A percentile compares a stretch with the other conserved stretches of the same genome.
These are phyloP conservation scores for Calameuta filiformis DNA, from an alignment of 2,888 invertebrate genomes.

Conservation along the genomic window DNA sequence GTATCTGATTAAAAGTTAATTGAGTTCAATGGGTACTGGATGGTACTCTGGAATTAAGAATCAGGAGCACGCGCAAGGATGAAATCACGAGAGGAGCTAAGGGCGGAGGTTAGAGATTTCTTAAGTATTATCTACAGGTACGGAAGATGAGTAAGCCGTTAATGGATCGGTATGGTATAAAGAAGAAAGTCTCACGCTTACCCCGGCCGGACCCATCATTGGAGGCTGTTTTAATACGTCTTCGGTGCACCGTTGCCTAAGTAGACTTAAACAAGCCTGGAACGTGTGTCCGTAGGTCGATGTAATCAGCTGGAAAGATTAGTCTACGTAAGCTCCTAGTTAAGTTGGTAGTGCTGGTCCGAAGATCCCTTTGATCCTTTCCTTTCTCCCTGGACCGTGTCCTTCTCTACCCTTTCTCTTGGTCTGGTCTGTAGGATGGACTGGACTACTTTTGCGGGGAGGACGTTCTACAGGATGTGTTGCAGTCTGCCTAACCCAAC, in stretches of 20 bases:
- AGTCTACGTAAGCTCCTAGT: slow-evolving; percentile 19
- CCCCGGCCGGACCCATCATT: background rate
- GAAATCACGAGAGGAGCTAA: background rate
- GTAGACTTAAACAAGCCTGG: slow-evolving; percentile 43
- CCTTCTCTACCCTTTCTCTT: background rate
- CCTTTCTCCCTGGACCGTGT: background rate
- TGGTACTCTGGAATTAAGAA: background rate
- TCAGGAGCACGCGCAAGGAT: background rate
- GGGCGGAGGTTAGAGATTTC: background rate
- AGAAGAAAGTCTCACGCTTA: background rate
- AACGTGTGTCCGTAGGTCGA: slow-evolving; percentile 18
- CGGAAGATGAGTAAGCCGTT: slow-evolving; percentile 3
- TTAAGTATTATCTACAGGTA: background rate
- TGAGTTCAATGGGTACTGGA: background rate
- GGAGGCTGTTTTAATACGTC: slow-evolving; percentile 39
- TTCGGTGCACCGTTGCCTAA: slow-evolving; percentile 47
- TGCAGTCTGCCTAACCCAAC: background rate
- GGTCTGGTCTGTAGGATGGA: background rate
- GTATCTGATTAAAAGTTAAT: background rate
- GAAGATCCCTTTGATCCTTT: background rate
- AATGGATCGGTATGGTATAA: background rate
- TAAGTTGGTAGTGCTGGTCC: slow-evolving; percentile 10
- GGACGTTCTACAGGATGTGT: background rate
- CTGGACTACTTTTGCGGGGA: background rate
- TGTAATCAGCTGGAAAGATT: slow-evolving; percentile 52